phyloP scores from a whole-genome alignment of 2,113 vertebrate genomes.

The Anguilla japonica region DNA sequence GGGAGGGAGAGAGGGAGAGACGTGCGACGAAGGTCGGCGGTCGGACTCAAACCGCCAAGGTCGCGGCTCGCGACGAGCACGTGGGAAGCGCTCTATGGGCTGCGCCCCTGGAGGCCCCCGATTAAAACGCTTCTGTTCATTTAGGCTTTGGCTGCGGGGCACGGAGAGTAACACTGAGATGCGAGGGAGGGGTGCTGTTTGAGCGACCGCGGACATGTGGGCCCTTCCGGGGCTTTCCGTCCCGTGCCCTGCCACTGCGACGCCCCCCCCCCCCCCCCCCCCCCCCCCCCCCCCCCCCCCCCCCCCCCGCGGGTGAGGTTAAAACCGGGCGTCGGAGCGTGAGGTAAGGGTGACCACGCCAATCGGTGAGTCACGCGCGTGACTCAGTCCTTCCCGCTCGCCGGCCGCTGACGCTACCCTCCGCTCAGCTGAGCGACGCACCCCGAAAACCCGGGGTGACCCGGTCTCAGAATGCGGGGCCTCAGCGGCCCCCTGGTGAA shows the following conservation, averaged over 20 bases:
- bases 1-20: too few species aligned
- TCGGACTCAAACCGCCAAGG: too few species aligned
- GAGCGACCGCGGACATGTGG: background rate
- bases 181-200: too few species aligned
- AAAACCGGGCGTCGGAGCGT: background rate
- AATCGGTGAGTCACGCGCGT: background rate
- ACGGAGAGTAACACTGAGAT: too few species aligned
- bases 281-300: too few species aligned
- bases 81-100: too few species aligned
- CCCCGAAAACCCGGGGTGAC: slow-evolving; percentile 34
- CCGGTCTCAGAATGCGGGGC: slow-evolving; percentile 35
- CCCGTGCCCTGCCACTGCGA: background rate
- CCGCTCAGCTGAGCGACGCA: slow-evolving; percentile 50
- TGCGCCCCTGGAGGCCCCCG: too few species aligned
- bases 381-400: background rate
- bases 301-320: background rate
- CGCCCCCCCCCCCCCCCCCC: too few species aligned
- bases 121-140: too few species aligned
- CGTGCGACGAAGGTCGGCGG: too few species aligned
- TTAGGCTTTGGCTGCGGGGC: too few species aligned
- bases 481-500: slow-evolving; percentile 39
- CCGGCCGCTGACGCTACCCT: background rate
- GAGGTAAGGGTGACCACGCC: background rate
- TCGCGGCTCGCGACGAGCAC: too few species aligned
- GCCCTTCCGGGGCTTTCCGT: background rate